These are phyloP conservation scores for Drosophila gaucha DNA, from an alignment of 2,888 invertebrate species.

Conservation along the genomic window DNA sequence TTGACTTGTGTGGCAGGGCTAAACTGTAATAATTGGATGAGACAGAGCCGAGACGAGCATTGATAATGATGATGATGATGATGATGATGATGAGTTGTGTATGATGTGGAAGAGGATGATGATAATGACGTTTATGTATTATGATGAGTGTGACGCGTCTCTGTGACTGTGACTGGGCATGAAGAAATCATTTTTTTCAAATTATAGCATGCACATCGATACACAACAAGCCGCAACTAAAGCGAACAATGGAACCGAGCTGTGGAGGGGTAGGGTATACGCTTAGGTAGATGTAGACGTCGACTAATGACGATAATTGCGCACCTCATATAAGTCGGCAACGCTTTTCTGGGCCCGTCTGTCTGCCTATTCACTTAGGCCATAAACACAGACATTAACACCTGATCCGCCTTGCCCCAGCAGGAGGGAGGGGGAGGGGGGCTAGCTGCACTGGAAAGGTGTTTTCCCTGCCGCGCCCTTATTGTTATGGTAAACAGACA, in stretches of 20 bases:
- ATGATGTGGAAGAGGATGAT: too few species aligned
- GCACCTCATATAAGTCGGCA: slow-evolving; percentile 63
- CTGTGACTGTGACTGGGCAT: slow-evolving; percentile 67
- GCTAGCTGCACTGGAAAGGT: slow-evolving; percentile 54
- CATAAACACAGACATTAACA: slow-evolving; percentile 82
- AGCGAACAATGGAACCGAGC: slow-evolving; percentile 57
- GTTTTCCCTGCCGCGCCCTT: slow-evolving; percentile 61
- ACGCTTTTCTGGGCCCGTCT: slow-evolving; percentile 37
- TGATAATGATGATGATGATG: slow-evolving; percentile 29
- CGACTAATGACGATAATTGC: slow-evolving; percentile 73
- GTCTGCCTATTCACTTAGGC: slow-evolving; percentile 61
- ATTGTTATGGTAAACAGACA: slow-evolving; percentile 81
- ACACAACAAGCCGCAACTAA: slow-evolving; percentile 83
- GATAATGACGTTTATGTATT: slow-evolving; percentile 52
- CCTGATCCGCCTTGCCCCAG: slow-evolving; percentile 66
- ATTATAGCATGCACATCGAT: slow-evolving; percentile 82
- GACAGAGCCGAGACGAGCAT: slow-evolving; percentile 42
- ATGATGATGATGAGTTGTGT: slow-evolving; percentile 26
- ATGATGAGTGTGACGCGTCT: slow-evolving; percentile 63
- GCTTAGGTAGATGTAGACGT: slow-evolving; percentile 15
- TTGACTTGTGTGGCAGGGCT: slow-evolving; percentile 74
- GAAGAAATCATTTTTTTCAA: slow-evolving; percentile 76
- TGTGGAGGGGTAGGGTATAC: not conserved
- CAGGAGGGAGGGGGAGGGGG: not conserved
- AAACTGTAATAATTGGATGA: slow-evolving; percentile 78